Base-by-base conservation (phyloP, 2,797 vertebrate species). In the Pipistrellus kuhlii region DNA sequence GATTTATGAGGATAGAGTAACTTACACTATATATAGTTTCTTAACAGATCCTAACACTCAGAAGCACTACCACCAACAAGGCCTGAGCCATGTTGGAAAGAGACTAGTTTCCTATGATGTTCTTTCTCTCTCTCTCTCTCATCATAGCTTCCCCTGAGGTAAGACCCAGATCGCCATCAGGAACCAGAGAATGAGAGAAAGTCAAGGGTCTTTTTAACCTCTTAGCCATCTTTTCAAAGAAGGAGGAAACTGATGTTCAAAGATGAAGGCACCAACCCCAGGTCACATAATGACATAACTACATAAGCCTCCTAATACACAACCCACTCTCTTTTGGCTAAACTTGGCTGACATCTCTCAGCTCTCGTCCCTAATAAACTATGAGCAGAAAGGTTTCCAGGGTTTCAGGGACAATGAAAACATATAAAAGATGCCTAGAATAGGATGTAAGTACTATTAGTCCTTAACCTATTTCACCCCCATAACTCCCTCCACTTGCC, bases 171-270 rank as follows among this genome's bases (percentile, higher is more conserved):
- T 27, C 10, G 55, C 20, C 17, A 76, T 51, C 44, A 87, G 41
- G 21, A 81, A 88, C 20, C 62, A 93, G 38, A 77, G 11, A 90
- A 88, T 21, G 78, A 83, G 38, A 92, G 3, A 72, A 62, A 48
- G 18, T 8, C 64, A 87, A 73, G 25, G 72, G 9, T 46, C 64
- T 66, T 57, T 44, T 35, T 30, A 93, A 88, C 4, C 73, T 80
- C 11, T 66, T 69, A 78, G 46, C 15, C 75, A 83, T 89, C 18
- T 73, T 84, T 89, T 64, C 21, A n/a, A 1, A 80, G 51, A 38
- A 88, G 30, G 82, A 78, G 32, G 8, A 53, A 87, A 69, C 2
- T 17, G 32, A 23, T 46, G 35, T 38, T 35, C 73, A 66, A 68
- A 85, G 41, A 83, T 69, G 25, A 80, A 94, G 41, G n/a, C 66